Evolutionary conservation across 2,113 vertebrate species (phyloP).

Genomic region (Henicopernis longicauda): DNA sequence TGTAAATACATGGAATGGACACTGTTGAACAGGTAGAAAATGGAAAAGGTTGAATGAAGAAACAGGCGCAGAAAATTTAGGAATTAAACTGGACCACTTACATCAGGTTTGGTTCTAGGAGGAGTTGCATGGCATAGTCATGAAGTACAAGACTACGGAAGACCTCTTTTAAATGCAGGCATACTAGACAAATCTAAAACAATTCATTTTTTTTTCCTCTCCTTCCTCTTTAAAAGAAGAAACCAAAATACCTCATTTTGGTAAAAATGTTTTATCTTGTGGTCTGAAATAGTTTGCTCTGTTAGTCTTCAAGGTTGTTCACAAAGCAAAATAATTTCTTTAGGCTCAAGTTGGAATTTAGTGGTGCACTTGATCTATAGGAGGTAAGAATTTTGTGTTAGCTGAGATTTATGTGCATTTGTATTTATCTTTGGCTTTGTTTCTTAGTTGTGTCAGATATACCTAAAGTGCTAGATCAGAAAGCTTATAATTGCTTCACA

Average conservation of each 20-base stretch:
- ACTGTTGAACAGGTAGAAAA: not conserved
- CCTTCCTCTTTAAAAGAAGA: not conserved
- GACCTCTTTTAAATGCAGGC: not conserved
- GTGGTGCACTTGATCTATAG: not conserved
- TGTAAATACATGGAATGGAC: not conserved
- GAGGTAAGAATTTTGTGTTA: not conserved
- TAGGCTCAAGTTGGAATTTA: not conserved
- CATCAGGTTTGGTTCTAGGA: not conserved
- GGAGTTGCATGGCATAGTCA: not conserved
- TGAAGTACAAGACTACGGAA: not conserved
- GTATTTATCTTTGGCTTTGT: not conserved
- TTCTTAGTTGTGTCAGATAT: not conserved
- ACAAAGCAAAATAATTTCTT: not conserved
- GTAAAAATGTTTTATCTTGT: not conserved
- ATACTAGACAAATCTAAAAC: not conserved
- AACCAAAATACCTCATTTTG: accelerated
- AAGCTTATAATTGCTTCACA: not conserved
- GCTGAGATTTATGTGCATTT: not conserved
- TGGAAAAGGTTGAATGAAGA: not conserved
- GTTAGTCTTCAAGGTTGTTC: not conserved
- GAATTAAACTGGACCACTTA: not conserved
- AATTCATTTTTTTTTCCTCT: accelerated
- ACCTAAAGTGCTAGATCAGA: not conserved
- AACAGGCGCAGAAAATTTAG: not conserved
- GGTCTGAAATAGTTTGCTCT: not conserved